A percentile compares a stretch with the other conserved stretches of the same genome.
phyloP scores from a whole-genome alignment of 2,888 invertebrate genomes.

The Oscheius sp. region DNA sequence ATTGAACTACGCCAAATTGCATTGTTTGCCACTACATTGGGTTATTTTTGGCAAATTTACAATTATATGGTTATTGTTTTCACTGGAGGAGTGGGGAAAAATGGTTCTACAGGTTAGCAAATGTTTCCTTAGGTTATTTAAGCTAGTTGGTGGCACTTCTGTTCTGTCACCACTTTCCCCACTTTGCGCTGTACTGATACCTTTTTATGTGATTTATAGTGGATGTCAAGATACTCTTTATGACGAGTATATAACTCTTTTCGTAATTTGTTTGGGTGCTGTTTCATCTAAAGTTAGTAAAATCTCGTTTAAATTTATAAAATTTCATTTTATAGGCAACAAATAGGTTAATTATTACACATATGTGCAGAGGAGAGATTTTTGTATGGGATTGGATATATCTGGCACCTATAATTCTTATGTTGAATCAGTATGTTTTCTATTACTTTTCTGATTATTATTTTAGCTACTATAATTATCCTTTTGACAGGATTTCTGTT shows the following conservation, averaged over 20 bases:
- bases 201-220: slow-evolving; percentile 90
- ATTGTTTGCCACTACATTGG: slow-evolving; percentile 55
- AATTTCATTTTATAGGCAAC: slow-evolving; percentile 76
- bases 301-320: not conserved
- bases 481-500: slow-evolving; percentile 13
- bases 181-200: slow-evolving; percentile 86
- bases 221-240: slow-evolving; percentile 73
- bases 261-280: slow-evolving; percentile 92
- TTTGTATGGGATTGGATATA: slow-evolving; percentile 91
- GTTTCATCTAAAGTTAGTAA: slow-evolving; percentile 73
- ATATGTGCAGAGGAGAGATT: slow-evolving; percentile 99
- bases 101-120: slow-evolving; percentile 90
- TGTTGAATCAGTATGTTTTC: slow-evolving; percentile 89
- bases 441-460: not conserved
- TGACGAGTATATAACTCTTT: slow-evolving; percentile 88
- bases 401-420: slow-evolving; percentile 88
- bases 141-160: slow-evolving; percentile 72
- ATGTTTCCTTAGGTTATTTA: not conserved
- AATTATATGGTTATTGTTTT: slow-evolving; percentile 71
- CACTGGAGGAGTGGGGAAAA: slow-evolving; percentile 92
- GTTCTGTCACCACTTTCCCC: slow-evolving; percentile 95
- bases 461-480: slow-evolving; percentile 29
- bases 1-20: slow-evolving; percentile 63
- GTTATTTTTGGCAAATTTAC: slow-evolving; percentile 58
- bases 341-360: slow-evolving; percentile 94